A percentile compares a stretch with the other conserved stretches of the same genome.
Evolutionary conservation across 2,113 vertebrate genomes (phyloP).

Genomic region (Engystomops pustulosus): DNA sequence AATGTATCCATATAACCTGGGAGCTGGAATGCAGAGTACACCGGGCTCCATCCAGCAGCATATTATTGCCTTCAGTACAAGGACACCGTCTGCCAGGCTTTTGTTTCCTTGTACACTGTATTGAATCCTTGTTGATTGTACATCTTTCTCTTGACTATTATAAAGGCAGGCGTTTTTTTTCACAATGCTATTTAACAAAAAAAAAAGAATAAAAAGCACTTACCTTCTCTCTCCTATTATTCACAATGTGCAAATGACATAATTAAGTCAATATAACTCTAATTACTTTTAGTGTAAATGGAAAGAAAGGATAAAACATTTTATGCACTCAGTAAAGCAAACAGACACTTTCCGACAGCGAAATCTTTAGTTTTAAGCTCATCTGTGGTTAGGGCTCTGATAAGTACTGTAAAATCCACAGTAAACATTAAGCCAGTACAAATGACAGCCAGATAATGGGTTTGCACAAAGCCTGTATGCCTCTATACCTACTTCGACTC

Average conservation of each 20-base stretch:
- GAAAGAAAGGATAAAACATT: constrained; percentile 45
- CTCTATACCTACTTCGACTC: not conserved
- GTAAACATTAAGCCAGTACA: constrained; percentile 47
- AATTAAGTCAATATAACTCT: constrained; percentile 47
- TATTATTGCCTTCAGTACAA: constrained; percentile 21
- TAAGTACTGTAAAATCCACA: constrained; percentile 49
- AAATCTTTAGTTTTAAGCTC: constrained; percentile 45
- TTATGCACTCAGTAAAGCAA: constrained; percentile 52
- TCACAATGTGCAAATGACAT: constrained; percentile 42
- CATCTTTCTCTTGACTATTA: constrained; percentile 15
- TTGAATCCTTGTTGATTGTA: not conserved
- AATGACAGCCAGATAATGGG: constrained; percentile 41
- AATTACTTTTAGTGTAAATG: constrained; percentile 19
- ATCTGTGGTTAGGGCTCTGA: constrained; percentile 48
- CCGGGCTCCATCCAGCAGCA: not conserved
- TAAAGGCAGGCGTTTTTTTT: not conserved
- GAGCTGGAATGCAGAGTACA: not conserved
- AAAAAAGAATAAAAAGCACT: constrained; percentile 18
- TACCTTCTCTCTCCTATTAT: constrained; percentile 22
- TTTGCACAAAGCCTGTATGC: constrained; percentile 43
- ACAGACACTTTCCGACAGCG: constrained; percentile 22
- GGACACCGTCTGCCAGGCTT: not conserved
- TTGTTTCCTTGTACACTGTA: constrained; percentile 4
- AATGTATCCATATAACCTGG: not conserved
- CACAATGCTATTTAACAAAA: not conserved